Evolutionary conservation across 1,140 invertebrate genomes (phyloP).

Genomic region (Drosophila albomicans): DNA sequence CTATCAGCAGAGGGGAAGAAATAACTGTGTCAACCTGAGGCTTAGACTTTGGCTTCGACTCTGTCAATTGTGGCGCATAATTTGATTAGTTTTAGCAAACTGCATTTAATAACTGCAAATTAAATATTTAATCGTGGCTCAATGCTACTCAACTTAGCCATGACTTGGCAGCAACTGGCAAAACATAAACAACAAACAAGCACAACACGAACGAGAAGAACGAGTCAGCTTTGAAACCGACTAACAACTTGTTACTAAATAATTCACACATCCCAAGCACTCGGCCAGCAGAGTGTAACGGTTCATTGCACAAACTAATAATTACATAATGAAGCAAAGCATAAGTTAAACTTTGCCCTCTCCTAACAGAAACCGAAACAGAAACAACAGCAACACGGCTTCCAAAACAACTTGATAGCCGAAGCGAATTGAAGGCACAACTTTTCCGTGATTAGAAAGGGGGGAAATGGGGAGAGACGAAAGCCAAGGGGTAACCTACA

Average conservation of each 20-base stretch:
- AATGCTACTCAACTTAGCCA: slow-evolving; percentile 32
- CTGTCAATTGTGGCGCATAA: slow-evolving; percentile 16
- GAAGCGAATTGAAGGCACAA: slow-evolving; percentile 14
- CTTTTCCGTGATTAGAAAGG: slow-evolving; percentile 20
- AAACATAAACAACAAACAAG: slow-evolving; percentile 26
- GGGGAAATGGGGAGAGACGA: not conserved
- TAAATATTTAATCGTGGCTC: slow-evolving; percentile 63
- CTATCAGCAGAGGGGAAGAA: slow-evolving; percentile 3
- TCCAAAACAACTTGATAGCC: slow-evolving; percentile 25
- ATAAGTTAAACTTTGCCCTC: slow-evolving; percentile 64
- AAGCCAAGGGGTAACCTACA: not conserved
- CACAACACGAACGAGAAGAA: slow-evolving; percentile 17
- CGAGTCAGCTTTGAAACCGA: not conserved
- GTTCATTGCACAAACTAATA: slow-evolving; percentile 81
- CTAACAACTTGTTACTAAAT: slow-evolving; percentile 56
- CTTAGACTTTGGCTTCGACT: not conserved
- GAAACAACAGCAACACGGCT: not conserved
- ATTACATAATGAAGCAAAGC: slow-evolving; percentile 77
- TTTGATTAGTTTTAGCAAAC: slow-evolving; percentile 34
- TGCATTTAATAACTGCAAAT: slow-evolving; percentile 62
- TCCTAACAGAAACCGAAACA: not conserved
- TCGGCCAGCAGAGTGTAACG: slow-evolving; percentile 57
- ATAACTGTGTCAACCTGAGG: slow-evolving; percentile 13
- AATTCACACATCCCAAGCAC: slow-evolving; percentile 61
- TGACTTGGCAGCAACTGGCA: not conserved